Percentiles rank a stretch among this genome's conserved stretches.
Evolutionary conservation across 2,113 vertebrate species (phyloP).

Genomic region (Leptocoma aspasia): DNA sequence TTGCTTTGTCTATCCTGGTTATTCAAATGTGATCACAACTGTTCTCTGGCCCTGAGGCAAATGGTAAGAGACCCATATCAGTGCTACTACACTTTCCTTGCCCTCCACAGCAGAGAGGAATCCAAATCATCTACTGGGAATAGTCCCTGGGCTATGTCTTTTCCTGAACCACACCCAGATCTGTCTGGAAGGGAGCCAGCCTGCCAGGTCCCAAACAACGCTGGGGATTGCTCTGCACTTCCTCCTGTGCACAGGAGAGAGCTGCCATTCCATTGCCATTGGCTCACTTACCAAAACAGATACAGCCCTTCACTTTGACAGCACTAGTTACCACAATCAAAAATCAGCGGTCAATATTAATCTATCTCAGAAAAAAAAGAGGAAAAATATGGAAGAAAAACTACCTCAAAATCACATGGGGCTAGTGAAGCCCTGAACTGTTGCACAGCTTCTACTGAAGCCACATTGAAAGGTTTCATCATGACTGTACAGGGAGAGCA

Average conservation of each 20-base stretch:
- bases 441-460: background rate
- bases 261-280: background rate
- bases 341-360: background rate
- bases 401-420: background rate
- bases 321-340: background rate
- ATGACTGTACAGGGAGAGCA: background rate
- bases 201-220: background rate
- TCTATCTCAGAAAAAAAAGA: background rate
- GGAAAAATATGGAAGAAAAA: background rate
- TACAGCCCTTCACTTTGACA: background rate
- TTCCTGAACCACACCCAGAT: background rate
- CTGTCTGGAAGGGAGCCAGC: background rate
- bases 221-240: background rate
- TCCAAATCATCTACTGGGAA: background rate
- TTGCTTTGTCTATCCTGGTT: background rate
- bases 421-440: background rate
- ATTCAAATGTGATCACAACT: background rate
- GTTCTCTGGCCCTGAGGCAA: background rate
- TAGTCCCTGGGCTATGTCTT: background rate
- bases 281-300: background rate
- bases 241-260: fast-evolving
- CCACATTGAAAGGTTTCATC: background rate
- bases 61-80: background rate
- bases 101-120: background rate
- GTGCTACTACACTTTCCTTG: background rate